These are phyloP conservation scores for Folsomia candida DNA, from an alignment of 2,888 invertebrate genomes.

Conservation along the genomic window DNA sequence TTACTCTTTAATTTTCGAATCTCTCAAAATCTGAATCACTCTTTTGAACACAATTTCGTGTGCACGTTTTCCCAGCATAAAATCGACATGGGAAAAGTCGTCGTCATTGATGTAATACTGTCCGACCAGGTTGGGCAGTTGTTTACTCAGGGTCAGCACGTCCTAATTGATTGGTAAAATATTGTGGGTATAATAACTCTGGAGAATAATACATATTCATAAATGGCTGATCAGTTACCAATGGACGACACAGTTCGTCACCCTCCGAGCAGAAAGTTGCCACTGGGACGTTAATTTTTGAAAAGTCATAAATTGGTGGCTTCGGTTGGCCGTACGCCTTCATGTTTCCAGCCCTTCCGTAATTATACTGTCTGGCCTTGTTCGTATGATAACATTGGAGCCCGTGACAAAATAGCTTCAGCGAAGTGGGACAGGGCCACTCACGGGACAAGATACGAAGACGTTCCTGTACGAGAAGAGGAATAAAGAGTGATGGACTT, in stretches of 20 bases:
- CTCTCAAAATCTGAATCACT: constrained; percentile 1
- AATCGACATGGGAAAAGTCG: neutral
- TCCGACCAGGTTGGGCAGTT: neutral
- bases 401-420: constrained; percentile 3
- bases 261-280: constrained; percentile 3
- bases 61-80: neutral
- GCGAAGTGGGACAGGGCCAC: neutral
- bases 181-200: too few relatives aligned
- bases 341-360: neutral
- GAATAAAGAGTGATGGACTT: too few relatives aligned
- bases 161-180: neutral
- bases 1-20: neutral
- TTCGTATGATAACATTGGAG: neutral
- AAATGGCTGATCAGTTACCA: too few relatives aligned
- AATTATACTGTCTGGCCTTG: neutral
- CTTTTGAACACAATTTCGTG: neutral
- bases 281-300: neutral
- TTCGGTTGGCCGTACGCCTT: neutral
- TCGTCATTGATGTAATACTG: neutral
- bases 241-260: neutral
- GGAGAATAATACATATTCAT: too few relatives aligned
- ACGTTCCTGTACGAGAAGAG: neutral
- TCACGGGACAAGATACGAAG: neutral
- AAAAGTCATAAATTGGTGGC: neutral
- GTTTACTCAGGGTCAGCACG: neutral